Evolutionary conservation across 2,797 vertebrate genomes (phyloP).

Genomic region (Tiaroga cobitis): DNA sequence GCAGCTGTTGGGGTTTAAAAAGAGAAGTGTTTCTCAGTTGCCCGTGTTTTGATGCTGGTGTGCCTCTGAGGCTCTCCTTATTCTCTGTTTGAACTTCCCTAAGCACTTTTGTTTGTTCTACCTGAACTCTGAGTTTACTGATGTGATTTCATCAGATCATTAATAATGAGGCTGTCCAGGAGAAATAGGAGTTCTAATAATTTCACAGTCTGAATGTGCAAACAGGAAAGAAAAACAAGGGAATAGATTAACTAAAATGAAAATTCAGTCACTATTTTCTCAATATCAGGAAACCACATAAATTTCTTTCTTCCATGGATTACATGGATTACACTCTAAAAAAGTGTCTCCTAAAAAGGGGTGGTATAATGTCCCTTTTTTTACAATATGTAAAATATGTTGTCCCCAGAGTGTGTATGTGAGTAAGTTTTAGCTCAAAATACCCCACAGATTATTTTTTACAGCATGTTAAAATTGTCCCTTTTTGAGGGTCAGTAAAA

Average conservation of each 20-base stretch:
- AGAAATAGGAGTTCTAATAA: conserved; percentile 14
- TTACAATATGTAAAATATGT: no score
- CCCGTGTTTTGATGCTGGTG: neutral
- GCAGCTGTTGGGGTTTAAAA: conserved; percentile 40
- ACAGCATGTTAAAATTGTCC: no score
- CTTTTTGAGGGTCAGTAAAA: no score
- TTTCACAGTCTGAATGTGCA: neutral
- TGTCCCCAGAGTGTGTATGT: no score
- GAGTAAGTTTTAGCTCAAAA: no score
- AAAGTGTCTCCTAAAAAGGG: no score
- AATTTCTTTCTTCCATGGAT: neutral
- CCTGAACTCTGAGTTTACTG: neutral
- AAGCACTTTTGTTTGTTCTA: neutral
- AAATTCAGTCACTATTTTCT: neutral
- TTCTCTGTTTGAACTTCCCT: conserved; percentile 17
- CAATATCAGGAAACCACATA: neutral
- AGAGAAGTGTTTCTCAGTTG: conserved; percentile 8
- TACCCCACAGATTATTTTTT: no score
- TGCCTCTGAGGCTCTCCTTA: neutral
- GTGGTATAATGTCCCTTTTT: no score
- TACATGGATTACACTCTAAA: neutral
- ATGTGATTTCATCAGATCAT: neutral
- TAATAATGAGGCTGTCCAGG: neutral
- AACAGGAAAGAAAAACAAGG: neutral
- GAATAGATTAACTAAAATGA: neutral